These are phyloP conservation scores for Saxidomus purpurata DNA, from an alignment of 1,140 invertebrate species.

Conservation along the genomic window DNA sequence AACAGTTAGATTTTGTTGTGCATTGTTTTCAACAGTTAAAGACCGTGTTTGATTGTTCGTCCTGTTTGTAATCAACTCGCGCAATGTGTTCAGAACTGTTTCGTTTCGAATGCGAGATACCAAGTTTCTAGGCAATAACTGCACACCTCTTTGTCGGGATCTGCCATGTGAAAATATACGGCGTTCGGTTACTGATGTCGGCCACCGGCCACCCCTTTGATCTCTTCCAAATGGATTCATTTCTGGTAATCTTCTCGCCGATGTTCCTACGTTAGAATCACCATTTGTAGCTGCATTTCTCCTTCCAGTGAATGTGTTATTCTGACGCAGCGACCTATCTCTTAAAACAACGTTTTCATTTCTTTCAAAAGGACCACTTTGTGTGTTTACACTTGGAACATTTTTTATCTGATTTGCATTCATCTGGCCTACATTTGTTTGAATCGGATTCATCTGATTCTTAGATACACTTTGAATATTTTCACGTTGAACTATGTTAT, in stretches of 20 bases:
- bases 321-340: neutral
- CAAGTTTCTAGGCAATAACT: neutral
- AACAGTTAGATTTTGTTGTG: neutral
- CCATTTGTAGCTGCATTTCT: neutral
- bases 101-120: neutral
- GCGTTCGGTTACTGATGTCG: neutral
- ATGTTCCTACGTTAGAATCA: neutral
- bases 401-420: neutral
- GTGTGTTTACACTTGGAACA: neutral
- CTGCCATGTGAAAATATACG: neutral
- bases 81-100: neutral
- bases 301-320: neutral
- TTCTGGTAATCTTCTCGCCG: neutral
- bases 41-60: neutral
- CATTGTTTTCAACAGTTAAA: neutral
- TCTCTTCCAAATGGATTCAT: neutral
- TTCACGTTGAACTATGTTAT: neutral
- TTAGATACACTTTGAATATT: neutral
- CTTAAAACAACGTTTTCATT: neutral
- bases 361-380: neutral
- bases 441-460: neutral
- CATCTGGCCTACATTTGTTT: conserved; percentile 5
- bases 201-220: neutral
- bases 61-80: neutral
- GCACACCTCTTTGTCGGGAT: neutral